Base-by-base conservation (phyloP, 1,140 invertebrate species). In the Drosophila sucinea region DNA sequence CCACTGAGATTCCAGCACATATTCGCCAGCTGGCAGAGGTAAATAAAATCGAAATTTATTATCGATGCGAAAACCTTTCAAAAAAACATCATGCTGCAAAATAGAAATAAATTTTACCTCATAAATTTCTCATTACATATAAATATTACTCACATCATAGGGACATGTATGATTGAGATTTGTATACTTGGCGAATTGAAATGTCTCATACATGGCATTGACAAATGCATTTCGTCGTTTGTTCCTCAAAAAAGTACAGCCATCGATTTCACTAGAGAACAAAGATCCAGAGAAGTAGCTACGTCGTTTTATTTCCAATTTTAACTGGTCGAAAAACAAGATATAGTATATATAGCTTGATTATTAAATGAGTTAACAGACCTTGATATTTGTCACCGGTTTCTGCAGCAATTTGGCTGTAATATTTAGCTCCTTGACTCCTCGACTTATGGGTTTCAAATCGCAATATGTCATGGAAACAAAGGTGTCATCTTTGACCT, bases 61-160 rank as follows among this genome's bases (percentile, higher is more conserved):
- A 41, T 63, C 67, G 3, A 77, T 30, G 0, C 29, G 58, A 27
- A 74, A 8, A 17, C 38, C 47, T 29, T 67, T 11, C 0, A 74
- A 0, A 8, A 74, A 44, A 0, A 77, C 0, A 38, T 77, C 75
- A 17, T 77, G 71, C 75, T 77, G 8, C 1, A n/a, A 38, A 40
- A 65, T 29, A n/a, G 38, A 11, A n/a, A 38, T 8, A 35, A 35
- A 0, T 6, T 35, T 35, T 35, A 17, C 17, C 17, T 17, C 17
- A 17, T 17, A 17, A 17, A 17, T 17, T 17, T 17, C 17, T 17
- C 17, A 17, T 17, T 17, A 17, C 17, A 1, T n/a, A 40, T 47
- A 10, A 27, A 10, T 38, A 8, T 10, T 35, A 64, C 62, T 64
- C 27, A 64, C 62, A 30, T 64, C 1, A 51, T 54, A 64, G 1